These are phyloP conservation scores for Odobenus rosmarus DNA, from an alignment of 2,113 vertebrate genomes.

Conservation along the genomic window DNA sequence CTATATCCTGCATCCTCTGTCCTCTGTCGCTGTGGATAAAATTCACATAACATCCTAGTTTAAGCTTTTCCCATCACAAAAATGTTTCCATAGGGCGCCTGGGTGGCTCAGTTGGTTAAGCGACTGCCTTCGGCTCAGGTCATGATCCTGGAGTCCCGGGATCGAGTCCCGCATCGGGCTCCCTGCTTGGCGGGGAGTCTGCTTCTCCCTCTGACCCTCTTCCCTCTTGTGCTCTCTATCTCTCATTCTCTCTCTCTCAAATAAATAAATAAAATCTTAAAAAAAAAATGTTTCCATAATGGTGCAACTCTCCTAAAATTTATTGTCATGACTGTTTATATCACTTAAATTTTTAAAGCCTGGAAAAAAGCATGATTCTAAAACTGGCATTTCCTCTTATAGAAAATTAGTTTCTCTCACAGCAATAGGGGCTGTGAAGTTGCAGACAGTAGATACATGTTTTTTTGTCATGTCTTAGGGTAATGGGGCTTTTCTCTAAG, in stretches of 20 bases:
- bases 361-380: neutral
- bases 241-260: too few relatives aligned
- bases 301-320: neutral
- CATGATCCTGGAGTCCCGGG: too few relatives aligned
- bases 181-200: too few relatives aligned
- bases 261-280: too few relatives aligned
- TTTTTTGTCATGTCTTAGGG: neutral
- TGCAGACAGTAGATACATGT: neutral
- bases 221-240: too few relatives aligned
- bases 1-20: neutral
- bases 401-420: constrained; percentile 14
- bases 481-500: neutral
- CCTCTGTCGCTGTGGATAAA: neutral
- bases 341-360: neutral
- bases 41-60: neutral
- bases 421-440: neutral
- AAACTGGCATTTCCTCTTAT: neutral
- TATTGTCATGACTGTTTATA: neutral
- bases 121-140: too few relatives aligned
- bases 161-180: too few relatives aligned
- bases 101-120: too few relatives aligned
- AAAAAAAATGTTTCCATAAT: constrained; percentile 6
- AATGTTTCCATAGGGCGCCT: neutral
- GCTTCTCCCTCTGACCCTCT: too few relatives aligned
- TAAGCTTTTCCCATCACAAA: neutral